Evolutionary conservation across 2,113 vertebrate species (phyloP).

Genomic region (Bettongia penicillata): DNA sequence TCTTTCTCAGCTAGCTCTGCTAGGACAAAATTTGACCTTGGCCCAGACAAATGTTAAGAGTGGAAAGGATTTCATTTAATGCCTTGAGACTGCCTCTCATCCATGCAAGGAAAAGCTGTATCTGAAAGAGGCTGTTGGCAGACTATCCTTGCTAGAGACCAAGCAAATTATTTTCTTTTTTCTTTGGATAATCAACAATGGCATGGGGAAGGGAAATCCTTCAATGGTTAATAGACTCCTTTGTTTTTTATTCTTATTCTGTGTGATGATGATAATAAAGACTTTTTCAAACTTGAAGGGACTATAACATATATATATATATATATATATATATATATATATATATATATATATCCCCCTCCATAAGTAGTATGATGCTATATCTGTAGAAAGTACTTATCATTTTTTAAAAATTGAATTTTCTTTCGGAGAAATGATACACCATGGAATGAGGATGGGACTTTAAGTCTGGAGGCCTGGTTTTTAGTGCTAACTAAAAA

Average conservation of each 20-base stretch:
- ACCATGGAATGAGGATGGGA: not conserved
- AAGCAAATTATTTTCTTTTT: slow-evolving; percentile 31
- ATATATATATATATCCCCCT: not conserved
- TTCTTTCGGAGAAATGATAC: not conserved
- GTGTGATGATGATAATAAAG: not conserved
- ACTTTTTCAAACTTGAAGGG: slow-evolving; percentile 26
- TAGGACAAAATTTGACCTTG: not conserved
- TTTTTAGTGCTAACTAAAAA: not conserved
- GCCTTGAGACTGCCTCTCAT: not conserved
- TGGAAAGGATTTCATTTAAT: not conserved
- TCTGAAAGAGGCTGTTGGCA: slow-evolving; percentile 2
- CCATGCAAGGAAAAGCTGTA: not conserved
- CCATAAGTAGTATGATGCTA: not conserved
- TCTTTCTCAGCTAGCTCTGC: not conserved
- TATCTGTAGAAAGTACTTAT: not conserved
- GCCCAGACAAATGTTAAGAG: slow-evolving; percentile 22
- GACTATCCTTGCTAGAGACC: not conserved
- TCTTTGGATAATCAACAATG: slow-evolving; percentile 21
- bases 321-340: not conserved
- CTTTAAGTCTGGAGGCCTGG: not conserved
- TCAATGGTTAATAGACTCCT: not conserved
- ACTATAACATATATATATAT: not conserved
- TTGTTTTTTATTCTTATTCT: not conserved
- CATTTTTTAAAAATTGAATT: not conserved
- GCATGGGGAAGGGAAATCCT: not conserved